These are phyloP conservation scores for Xestia sexstrigata DNA, from an alignment of 2,888 invertebrate species.

Conservation along the genomic window DNA sequence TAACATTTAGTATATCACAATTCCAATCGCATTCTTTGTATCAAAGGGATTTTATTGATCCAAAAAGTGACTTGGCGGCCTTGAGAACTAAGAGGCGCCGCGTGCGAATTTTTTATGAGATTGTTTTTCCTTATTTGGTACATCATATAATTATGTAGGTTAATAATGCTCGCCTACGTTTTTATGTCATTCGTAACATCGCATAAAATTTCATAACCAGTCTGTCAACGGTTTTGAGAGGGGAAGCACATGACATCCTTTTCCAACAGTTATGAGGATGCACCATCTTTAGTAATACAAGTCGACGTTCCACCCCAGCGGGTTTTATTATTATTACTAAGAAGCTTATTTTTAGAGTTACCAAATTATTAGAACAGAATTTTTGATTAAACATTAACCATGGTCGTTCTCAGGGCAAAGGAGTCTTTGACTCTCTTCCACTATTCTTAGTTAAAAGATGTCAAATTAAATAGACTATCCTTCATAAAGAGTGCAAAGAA, in stretches of 20 bases:
- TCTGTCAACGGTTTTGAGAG: slow-evolving; percentile 9
- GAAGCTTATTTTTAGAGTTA: background rate
- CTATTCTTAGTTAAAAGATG: background rate
- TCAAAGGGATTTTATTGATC: slow-evolving; percentile 27
- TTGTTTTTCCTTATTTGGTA: slow-evolving; percentile 18
- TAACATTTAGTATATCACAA: slow-evolving; percentile 46
- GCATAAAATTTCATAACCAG: background rate
- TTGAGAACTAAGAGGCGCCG: slow-evolving; percentile 43
- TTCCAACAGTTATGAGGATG: background rate
- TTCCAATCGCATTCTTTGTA: slow-evolving; percentile 32
- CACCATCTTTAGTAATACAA: background rate
- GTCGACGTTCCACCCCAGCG: background rate
- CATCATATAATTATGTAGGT: slow-evolving; percentile 7
- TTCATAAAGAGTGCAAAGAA: background rate
- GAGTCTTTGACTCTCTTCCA: background rate
- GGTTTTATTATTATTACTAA: background rate
- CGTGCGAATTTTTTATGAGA: slow-evolving; percentile 19
- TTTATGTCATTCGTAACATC: background rate
- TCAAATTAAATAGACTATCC: background rate
- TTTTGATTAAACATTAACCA: background rate
- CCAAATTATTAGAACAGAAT: background rate
- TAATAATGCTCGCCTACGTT: background rate
- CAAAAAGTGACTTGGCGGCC: slow-evolving; percentile 45
- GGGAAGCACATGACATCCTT: background rate
- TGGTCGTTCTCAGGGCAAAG: no score